A percentile compares a stretch with the other conserved stretches of the same genome.
phyloP scores from a whole-genome alignment of 2,113 vertebrate genomes.

The Stercorarius parasiticus region DNA sequence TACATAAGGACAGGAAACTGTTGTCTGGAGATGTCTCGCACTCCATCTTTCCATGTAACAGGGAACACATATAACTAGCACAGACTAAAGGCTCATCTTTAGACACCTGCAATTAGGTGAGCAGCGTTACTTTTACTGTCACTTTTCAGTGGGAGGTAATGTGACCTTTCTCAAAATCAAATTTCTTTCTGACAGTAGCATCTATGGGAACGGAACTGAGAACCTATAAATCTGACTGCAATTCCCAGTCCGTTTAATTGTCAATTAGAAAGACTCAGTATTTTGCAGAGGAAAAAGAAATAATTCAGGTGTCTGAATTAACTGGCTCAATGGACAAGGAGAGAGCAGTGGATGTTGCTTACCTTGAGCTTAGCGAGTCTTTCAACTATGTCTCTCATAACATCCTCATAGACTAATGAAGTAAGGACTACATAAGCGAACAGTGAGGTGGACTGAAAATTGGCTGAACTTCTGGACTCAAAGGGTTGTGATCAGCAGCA shows the following conservation, averaged over 20 bases:
- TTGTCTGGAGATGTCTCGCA: rapidly evolving
- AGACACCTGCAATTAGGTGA: background rate
- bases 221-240: background rate
- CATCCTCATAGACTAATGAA: background rate
- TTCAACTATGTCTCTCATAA: background rate
- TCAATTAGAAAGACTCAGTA: background rate
- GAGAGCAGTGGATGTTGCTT: background rate
- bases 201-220: background rate
- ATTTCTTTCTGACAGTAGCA: background rate
- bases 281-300: background rate
- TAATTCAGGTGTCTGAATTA: background rate
- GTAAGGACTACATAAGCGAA: background rate
- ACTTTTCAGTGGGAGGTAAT: background rate
- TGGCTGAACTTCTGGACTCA: background rate
- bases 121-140: background rate
- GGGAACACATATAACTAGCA: background rate
- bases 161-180: background rate
- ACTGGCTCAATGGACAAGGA: background rate
- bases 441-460: background rate
- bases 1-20: background rate
- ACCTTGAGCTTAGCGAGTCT: background rate
- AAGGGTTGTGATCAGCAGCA: background rate
- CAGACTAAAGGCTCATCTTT: background rate
- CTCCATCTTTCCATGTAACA: background rate
- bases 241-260: background rate